Base-by-base conservation (phyloP, 2,113 vertebrate genomes). In the Machaerirhynchus nigripectus region DNA sequence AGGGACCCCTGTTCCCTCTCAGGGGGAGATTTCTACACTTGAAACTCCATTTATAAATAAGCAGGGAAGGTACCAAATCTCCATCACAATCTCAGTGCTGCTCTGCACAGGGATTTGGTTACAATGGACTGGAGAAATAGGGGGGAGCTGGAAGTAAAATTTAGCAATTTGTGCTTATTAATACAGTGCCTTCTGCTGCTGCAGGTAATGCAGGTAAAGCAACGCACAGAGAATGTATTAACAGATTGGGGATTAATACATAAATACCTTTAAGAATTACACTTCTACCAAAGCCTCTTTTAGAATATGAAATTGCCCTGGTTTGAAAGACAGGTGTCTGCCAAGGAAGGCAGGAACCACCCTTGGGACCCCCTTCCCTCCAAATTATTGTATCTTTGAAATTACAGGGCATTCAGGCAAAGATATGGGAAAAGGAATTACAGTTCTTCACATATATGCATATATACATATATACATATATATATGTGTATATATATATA, bases 61-160 rank as follows among this genome's bases (percentile, higher is more conserved):
- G 2, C 22, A 26, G 28, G 19, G 16, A 67, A 75, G 30, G 13
- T 30, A 6, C 31, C 23, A 42, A 53, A 27, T 8, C 11, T 70
- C 33, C 37, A 31, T 59, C 55, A 37, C 39, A 71, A 23, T 21
- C 17, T 7, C 60, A 30, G 39, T 13, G 47, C 31, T 67, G 56
- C n/a, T 30, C 65, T 35, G 13, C 22, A 31, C 4, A 19, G 26
- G 50, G 33, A 28, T 55, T n/a, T 42, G 47, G 28, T 28, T 46
- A 28, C 0, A 3, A 10, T 7, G 27, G 11, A 78, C 30, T 7
- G 53, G 49, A 71, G 18, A 10, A 68, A 42, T 15, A 23, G 1
- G 1, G 2, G 3, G 11, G 6, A 17, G 18, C 1, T 3, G 7
- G 19, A 22, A 59, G 21, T 21, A 73, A 80, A 23, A 0, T 3